Base-by-base conservation (phyloP, 2,113 vertebrate species). In the Cephalopterus ornatus region DNA sequence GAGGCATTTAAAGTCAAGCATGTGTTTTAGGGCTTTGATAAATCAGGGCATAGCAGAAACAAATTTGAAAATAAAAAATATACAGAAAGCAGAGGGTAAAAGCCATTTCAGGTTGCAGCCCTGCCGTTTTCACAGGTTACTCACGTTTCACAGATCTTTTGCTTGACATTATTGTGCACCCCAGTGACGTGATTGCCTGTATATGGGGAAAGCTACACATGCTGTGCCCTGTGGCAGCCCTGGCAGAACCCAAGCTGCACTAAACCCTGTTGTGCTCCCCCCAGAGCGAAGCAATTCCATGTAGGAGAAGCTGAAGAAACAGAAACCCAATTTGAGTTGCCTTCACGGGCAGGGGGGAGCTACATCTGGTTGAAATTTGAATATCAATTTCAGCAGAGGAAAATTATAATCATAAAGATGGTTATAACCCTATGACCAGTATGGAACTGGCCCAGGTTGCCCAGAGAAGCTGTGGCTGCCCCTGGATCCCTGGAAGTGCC, bases 1-100 rank as follows among this genome's bases (percentile, higher is more conserved):
- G 14, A 93, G 62, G 83, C 91, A 84, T 93, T 96, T 87, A 74
- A 95, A 97, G 84, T 89, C 76, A 52, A 94, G 91, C 93, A 94
- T 92, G 83, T 96, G 93, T 88, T 97, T 77, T 46, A 94, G 75
- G 32, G 85, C 72, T 94, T 96, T 96, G 94, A 95, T 88, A 93
- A 95, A 95, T 86, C 88, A 88, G 75, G 63, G 55, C 55, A 62
- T 14, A 80, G 72, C 82, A 95, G 90, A 93, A 96, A 95, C 92
- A 84, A 88, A 91, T 61, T n/a, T 42, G 42, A 93, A 96, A 88
- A 77, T 39, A 85, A 90, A 95, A 95, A 96, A 93, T 91, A 93
- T 42, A 90, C 93, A 86, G 50, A 67, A 46, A 77, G 56, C 55
- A 46, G 30, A 37, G 56, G 52, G 56, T n/a, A 41, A 44, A 85